These are phyloP conservation scores for Drosophila rubida DNA, from an alignment of 2,888 invertebrate genomes.

Conservation along the genomic window DNA sequence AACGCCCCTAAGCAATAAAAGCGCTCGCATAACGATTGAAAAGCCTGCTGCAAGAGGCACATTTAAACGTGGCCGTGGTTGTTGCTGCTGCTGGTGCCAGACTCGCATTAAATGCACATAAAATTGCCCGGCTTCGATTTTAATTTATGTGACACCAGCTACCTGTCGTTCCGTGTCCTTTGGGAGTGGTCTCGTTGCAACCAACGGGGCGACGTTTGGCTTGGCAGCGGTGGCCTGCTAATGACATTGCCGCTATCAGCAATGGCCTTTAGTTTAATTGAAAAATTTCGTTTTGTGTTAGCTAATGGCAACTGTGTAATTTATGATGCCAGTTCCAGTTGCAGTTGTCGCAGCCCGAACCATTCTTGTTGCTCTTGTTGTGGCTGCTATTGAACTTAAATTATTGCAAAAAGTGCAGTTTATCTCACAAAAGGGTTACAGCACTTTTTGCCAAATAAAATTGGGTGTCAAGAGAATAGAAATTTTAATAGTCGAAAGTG, in stretches of 20 bases:
- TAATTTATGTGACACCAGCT: conserved; percentile 63
- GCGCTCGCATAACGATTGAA: conserved; percentile 25
- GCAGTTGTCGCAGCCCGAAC: conserved; percentile 10
- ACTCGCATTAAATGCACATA: conserved; percentile 59
- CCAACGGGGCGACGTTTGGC: too few species aligned
- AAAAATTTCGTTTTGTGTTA: conserved; percentile 71
- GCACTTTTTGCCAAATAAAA: too few species aligned
- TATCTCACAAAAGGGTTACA: too few species aligned
- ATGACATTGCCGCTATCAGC: conserved; percentile 65
- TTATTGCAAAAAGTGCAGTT: neutral
- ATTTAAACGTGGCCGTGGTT: conserved; percentile 31
- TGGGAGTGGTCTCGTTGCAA: neutral
- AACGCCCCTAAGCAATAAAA: conserved; percentile 28
- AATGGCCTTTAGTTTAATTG: conserved; percentile 73
- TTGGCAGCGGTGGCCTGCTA: conserved; percentile 51
- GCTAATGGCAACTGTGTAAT: conserved; percentile 69
- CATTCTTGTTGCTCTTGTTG: conserved; percentile 9
- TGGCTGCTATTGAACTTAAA: conserved; percentile 1
- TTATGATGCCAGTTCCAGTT: conserved; percentile 53
- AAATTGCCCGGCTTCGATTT: conserved; percentile 61
- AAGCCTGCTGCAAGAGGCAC: neutral
- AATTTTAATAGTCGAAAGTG: too few species aligned
- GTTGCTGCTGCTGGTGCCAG: conserved; percentile 10
- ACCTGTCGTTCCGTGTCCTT: conserved; percentile 25
- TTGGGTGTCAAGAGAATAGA: too few species aligned